phyloP scores from a whole-genome alignment of 2,113 vertebrate genomes.

The Strix aluco region DNA sequence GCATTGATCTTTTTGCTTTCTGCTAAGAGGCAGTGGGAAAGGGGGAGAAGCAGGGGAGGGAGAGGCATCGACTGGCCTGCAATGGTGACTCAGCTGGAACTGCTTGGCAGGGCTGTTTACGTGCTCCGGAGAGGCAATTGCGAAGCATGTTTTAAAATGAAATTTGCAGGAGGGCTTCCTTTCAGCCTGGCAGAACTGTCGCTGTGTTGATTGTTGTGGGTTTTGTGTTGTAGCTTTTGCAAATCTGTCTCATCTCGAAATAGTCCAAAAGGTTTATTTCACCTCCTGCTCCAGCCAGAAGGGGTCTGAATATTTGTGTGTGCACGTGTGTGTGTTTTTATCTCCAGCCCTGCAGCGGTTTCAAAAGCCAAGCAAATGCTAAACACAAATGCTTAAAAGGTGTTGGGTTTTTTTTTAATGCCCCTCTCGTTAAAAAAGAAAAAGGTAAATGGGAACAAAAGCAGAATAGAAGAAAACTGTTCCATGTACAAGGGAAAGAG shows the following conservation, averaged over 20 bases:
- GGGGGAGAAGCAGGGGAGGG: not conserved
- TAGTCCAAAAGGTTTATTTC: constrained; percentile 31
- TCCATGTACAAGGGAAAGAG: not conserved
- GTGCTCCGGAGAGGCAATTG: not conserved
- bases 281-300: not conserved
- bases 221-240: constrained; percentile 25
- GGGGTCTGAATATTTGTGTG: not conserved
- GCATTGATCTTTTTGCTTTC: not conserved
- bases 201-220: not conserved
- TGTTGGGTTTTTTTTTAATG: not conserved
- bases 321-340: not conserved
- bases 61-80: not conserved
- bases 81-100: not conserved
- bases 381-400: constrained; percentile 32
- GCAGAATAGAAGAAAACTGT: not conserved
- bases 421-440: constrained; percentile 8
- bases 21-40: not conserved
- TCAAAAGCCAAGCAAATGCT: constrained; percentile 2
- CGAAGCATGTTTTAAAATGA: not conserved
- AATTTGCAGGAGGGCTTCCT: constrained; percentile 33
- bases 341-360: constrained; percentile 29
- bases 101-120: not conserved
- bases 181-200: constrained; percentile 6
- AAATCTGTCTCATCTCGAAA: not conserved
- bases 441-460: constrained; percentile 12